Percentiles rank a stretch among this genome's conserved stretches.
These are phyloP conservation scores for Leptinotarsa juncta DNA, from an alignment of 2,888 invertebrate species.

Conservation along the genomic window DNA sequence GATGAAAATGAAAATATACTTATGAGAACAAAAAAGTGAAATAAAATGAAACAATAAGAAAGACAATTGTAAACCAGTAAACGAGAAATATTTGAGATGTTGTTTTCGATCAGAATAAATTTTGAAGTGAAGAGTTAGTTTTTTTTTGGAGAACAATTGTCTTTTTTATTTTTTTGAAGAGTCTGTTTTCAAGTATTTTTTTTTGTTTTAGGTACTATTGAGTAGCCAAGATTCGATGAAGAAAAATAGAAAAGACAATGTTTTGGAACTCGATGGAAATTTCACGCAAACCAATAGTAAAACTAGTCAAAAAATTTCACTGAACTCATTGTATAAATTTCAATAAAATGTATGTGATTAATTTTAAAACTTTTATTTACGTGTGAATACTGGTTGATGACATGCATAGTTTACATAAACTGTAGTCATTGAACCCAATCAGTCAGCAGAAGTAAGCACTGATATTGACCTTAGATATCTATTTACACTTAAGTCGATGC, in stretches of 20 bases:
- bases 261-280: neutral
- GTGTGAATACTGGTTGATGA: constrained; percentile 6
- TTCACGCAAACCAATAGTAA: neutral
- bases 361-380: constrained; percentile 24
- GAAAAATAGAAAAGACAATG: constrained; percentile 45
- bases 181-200: constrained; percentile 29
- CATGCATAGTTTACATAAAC: neutral
- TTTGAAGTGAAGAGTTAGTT: neutral
- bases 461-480: constrained; percentile 37
- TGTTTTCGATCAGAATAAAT: neutral
- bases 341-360: constrained; percentile 25
- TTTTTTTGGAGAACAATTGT: constrained; percentile 42
- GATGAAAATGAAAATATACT: constrained; percentile 16
- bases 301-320: neutral
- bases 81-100: constrained; percentile 10
- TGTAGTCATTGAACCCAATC: constrained; percentile 34
- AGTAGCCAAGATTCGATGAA: constrained; percentile 16
- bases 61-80: constrained; percentile 42
- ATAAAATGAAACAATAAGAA: constrained; percentile 30
- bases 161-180: constrained; percentile 48
- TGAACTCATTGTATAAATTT: neutral
- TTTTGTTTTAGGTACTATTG: constrained; percentile 46
- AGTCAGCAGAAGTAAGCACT: constrained; percentile 19
- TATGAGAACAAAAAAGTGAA: neutral
- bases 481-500: constrained; percentile 17